Conservation (phyloP, 2,797 vertebrate species). For the Acanthiza pusilla region DNA sequence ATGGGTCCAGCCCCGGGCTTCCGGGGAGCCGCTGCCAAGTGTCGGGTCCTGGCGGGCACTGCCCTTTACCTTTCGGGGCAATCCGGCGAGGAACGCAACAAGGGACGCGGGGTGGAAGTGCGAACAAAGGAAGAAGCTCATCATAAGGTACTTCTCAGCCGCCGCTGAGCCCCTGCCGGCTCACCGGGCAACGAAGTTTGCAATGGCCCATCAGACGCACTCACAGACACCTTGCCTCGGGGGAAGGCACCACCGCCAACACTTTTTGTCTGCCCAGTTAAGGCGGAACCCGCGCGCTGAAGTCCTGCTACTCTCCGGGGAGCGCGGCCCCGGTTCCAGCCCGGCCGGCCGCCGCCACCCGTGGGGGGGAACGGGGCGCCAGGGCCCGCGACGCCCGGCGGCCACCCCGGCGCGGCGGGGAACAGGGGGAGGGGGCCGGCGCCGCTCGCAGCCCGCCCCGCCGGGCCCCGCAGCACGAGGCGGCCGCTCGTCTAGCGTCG, state of each 20-base stretch:
- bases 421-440: neutral
- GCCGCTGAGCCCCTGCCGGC: neutral
- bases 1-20: neutral
- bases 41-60: neutral
- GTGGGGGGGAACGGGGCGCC: neutral
- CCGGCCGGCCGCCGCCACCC: neutral
- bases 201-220: neutral
- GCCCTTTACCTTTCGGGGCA: neutral
- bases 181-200: neutral
- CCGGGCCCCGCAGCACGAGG: neutral
- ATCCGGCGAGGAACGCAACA: neutral
- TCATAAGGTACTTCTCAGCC: neutral
- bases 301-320: neutral
- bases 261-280: neutral
- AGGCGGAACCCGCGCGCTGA: neutral
- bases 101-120: neutral
- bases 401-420: neutral
- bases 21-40: neutral
- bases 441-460: neutral
- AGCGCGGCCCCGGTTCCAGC: neutral
- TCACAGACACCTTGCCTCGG: neutral
- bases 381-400: neutral
- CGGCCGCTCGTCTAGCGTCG: neutral
- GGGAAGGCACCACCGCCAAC: neutral
- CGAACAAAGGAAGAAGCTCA: constrained; percentile 36